Evolutionary conservation across 2,797 vertebrate species (phyloP).

Genomic region (Chaetophractus vellerosus): DNA sequence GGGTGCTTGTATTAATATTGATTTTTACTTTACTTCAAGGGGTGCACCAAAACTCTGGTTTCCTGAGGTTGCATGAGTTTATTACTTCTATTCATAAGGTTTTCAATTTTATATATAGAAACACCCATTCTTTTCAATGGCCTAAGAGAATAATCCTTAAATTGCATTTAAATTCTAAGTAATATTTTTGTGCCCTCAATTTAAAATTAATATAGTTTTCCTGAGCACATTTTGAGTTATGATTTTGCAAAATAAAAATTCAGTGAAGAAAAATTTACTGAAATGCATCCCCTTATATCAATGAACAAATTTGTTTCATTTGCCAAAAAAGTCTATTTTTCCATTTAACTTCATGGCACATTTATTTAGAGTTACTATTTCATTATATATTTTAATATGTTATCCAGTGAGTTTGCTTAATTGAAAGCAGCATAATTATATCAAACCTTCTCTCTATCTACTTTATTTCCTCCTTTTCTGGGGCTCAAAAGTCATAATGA

Average conservation of each 20-base stretch:
- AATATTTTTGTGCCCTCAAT: not conserved
- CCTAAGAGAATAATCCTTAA: not conserved
- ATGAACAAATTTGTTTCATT: not conserved
- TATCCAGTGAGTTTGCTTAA: conserved; percentile 27
- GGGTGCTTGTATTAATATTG: not conserved
- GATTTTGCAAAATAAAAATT: conserved; percentile 29
- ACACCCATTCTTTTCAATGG: not conserved
- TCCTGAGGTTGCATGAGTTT: not conserved
- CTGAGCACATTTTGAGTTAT: not conserved
- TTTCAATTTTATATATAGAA: conserved; percentile 8
- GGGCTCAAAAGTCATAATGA: conserved; percentile 37
- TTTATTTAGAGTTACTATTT: not conserved
- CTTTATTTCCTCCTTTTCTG: not conserved
- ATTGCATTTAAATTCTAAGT: not conserved
- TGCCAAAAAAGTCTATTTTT: not conserved
- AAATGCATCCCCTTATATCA: not conserved
- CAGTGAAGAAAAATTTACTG: not conserved
- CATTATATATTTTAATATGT: not conserved
- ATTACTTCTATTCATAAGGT: not conserved
- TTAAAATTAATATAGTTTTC: conserved; percentile 6
- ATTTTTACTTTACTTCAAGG: conserved; percentile 15
- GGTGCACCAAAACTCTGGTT: not conserved
- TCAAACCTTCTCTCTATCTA: conserved; percentile 25
- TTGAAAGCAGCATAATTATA: not conserved
- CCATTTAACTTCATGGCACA: conserved; percentile 5